Percentiles rank a stretch among this genome's conserved stretches.
These are phyloP conservation scores for Lepidochrysops patricia DNA, from an alignment of 2,888 invertebrate genomes.

Conservation along the genomic window DNA sequence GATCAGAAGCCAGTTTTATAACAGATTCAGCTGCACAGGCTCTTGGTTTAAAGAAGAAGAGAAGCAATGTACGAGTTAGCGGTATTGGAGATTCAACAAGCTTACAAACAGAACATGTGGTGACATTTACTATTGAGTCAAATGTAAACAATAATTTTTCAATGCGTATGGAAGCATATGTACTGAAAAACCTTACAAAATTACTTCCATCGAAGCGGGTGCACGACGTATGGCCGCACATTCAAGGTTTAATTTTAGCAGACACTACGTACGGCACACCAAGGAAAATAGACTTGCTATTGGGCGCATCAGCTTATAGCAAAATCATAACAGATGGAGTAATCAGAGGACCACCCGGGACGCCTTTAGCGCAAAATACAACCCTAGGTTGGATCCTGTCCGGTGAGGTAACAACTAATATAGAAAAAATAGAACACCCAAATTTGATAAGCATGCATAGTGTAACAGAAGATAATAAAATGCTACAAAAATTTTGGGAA, in stretches of 20 bases:
- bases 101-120: background rate
- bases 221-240: background rate
- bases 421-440: background rate
- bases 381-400: slow-evolving; percentile 28
- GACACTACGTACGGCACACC: slow-evolving; percentile 22
- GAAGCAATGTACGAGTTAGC: background rate
- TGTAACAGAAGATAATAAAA: slow-evolving; percentile 15
- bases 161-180: slow-evolving; percentile 6
- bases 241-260: slow-evolving; percentile 16
- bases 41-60: background rate
- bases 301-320: slow-evolving; percentile 27
- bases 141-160: background rate
- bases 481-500: slow-evolving; percentile 18
- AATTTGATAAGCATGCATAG: background rate
- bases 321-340: slow-evolving; percentile 24
- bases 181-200: slow-evolving; percentile 8
- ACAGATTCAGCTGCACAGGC: slow-evolving; percentile 20
- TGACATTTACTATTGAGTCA: background rate
- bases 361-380: slow-evolving; percentile 23
- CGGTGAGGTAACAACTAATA: slow-evolving; percentile 16
- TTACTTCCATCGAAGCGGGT: background rate
- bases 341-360: slow-evolving; percentile 19
- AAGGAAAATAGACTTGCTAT: slow-evolving; percentile 23
- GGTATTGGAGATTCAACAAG: slow-evolving; percentile 3
- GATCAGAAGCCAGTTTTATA: slow-evolving; percentile 22